Conservation (phyloP, 2,797 vertebrate species). For the Ceryle rudis region DNA sequence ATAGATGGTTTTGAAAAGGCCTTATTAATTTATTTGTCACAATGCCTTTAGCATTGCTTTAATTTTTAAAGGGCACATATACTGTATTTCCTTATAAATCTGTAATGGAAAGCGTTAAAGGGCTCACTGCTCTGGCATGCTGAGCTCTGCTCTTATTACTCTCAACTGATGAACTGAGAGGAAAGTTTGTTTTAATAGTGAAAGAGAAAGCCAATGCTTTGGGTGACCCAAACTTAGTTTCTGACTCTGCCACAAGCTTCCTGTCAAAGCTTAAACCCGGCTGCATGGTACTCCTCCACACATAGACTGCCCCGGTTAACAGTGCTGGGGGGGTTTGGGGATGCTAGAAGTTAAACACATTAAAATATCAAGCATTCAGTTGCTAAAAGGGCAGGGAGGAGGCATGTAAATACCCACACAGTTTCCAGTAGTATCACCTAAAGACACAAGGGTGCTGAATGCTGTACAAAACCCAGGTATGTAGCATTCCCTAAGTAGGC, state of each 20-base stretch:
- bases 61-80: neutral
- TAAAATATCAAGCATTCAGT: neutral
- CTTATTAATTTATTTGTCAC: neutral
- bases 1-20: neutral
- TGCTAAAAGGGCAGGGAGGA: neutral
- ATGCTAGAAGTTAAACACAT: neutral
- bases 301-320: neutral
- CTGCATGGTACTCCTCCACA: neutral
- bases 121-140: neutral
- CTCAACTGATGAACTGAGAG: neutral
- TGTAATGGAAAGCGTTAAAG: neutral
- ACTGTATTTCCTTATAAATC: neutral
- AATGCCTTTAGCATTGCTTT: neutral
- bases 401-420: neutral
- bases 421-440: neutral
- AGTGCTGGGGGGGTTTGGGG: no score
- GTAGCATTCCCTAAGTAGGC: neutral
- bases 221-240: neutral
- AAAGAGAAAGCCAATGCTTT: neutral
- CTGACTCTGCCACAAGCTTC: neutral
- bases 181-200: neutral
- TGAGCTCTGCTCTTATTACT: neutral
- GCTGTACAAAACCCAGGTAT: neutral
- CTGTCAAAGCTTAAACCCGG: neutral
- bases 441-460: neutral